phyloP scores from a whole-genome alignment of 2,888 invertebrate genomes.

The Catotricha subobsoleta region DNA sequence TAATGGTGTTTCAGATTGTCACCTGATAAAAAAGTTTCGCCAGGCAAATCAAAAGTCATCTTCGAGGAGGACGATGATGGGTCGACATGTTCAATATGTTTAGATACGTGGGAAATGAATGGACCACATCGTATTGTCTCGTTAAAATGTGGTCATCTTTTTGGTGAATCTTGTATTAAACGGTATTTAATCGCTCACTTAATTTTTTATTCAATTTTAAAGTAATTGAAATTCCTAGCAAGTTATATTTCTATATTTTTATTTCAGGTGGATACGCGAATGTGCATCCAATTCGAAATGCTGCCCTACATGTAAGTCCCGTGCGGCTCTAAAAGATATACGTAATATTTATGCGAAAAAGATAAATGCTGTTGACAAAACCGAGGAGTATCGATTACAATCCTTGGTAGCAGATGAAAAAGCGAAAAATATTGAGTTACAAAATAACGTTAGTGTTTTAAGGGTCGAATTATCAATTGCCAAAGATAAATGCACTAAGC shows the following conservation, averaged over 20 bases:
- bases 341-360: conserved; percentile 63
- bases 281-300: conserved; percentile 29
- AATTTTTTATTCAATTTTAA: too few species aligned
- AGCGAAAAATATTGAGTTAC: conserved; percentile 37
- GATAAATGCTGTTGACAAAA: conserved; percentile 57
- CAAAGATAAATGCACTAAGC: neutral
- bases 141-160: conserved; percentile 81
- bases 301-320: conserved; percentile 80
- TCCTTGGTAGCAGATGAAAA: conserved; percentile 39
- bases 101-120: conserved; percentile 72
- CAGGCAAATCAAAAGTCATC: neutral
- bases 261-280: conserved; percentile 23
- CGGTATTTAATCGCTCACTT: too few species aligned
- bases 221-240: neutral
- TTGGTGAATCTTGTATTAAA: conserved; percentile 63
- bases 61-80: conserved; percentile 34
- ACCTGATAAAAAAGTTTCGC: neutral
- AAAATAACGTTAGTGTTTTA: conserved; percentile 42
- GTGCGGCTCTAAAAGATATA: conserved; percentile 48
- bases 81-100: conserved; percentile 68
- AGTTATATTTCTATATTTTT: neutral
- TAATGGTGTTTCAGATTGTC: neutral
- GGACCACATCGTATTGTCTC: conserved; percentile 76
- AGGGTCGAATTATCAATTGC: conserved; percentile 22
- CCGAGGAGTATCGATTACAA: conserved; percentile 50